A percentile compares a stretch with the other conserved stretches of the same genome.
phyloP scores from a whole-genome alignment of 2,113 vertebrate species.

The cat (Felis catus) region F.catus_Fca126_mat1.0 CM031426.1:29454001-29454500 shows the following conservation, averaged over 20 bases:
- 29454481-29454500: neutral
- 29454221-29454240: neutral
- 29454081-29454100: neutral
- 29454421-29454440: neutral
- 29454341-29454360: neutral
- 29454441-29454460: neutral
- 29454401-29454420: neutral
- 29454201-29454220: accelerated
- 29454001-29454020: neutral
- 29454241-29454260: neutral
- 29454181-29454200: neutral
- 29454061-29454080: neutral
- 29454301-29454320: neutral
- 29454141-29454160: accelerated
- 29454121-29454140: neutral
- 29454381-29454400: too few species aligned
- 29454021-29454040: neutral
- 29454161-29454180: neutral
- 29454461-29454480: neutral
- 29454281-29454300: neutral
- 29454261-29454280: accelerated
- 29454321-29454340: neutral
- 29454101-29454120: neutral
- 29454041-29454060: neutral
- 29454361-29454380: neutral